Conservation (phyloP, 2,888 invertebrate genomes). For the Leptinotarsa rubiginosa region DNA sequence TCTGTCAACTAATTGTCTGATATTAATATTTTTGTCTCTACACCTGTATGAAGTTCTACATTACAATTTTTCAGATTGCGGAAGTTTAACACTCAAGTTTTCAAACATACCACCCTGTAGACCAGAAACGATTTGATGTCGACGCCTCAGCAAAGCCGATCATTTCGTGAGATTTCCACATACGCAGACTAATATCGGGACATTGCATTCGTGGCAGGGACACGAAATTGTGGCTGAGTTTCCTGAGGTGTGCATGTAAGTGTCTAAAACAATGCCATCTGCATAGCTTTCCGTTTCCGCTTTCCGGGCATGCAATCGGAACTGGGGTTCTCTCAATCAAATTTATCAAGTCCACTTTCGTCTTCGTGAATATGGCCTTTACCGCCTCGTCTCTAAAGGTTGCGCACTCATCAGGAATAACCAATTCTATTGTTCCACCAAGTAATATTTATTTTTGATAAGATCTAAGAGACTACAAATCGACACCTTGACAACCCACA, state of each 20-base stretch:
- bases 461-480: conserved; percentile 66
- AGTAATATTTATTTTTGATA: conserved; percentile 68
- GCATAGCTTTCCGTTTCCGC: conserved; percentile 66
- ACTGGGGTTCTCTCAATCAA: conserved; percentile 66
- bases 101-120: background rate
- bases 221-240: conserved; percentile 56
- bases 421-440: conserved; percentile 64
- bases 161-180: conserved; percentile 47
- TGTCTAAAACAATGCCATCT: conserved; percentile 66
- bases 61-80: background rate
- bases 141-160: conserved; percentile 24
- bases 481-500: conserved; percentile 68
- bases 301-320: conserved; percentile 66
- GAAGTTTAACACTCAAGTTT: background rate
- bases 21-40: too few species aligned
- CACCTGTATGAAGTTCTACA: too few species aligned
- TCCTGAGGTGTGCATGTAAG: conserved; percentile 64
- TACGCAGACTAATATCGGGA: conserved; percentile 47
- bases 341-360: conserved; percentile 61
- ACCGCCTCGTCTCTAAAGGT: conserved; percentile 54
- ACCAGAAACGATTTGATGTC: background rate
- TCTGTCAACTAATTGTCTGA: too few species aligned
- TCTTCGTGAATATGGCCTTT: conserved; percentile 58
- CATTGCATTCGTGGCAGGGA: conserved; percentile 37
- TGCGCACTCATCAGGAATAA: conserved; percentile 48